Base-by-base conservation (phyloP, 2,888 invertebrate genomes). In the Drosophila neonasuta region DNA sequence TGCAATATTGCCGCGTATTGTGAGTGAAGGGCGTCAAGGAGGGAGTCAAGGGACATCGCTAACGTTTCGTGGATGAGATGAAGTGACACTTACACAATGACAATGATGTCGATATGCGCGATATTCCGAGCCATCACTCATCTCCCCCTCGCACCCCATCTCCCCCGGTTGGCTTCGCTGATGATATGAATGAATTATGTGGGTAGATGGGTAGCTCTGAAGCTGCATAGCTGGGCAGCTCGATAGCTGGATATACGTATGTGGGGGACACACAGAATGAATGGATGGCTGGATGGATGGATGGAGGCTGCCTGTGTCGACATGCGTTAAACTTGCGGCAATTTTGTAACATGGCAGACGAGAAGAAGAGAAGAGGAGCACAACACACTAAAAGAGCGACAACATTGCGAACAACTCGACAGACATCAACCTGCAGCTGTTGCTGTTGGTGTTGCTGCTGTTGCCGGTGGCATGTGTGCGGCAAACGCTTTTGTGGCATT, bases 171-270 rank as follows among this genome's bases (percentile, higher is more conserved):
- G 83, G 55, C 57, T 45, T 48, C 76, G 72, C 78, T 86, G 87
- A 80, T 79, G 88, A 84, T 88, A 88, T 89, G 89, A 88, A 89
- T 89, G 89, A 89, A 86, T 88, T 86, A 88, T 87, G 88, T 74
- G 87, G 63, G 61, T 61, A 57, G 54, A 46, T 49, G 70, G 45
- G 11, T 39, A 48, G 17, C 42, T 44, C 17, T 8, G 42, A 17
- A 17, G 30, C 30, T 11, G 34, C 34, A 34, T 36, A 36, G 11
- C 34, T 36, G 79, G 67, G 64, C 60, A 56, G 54, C 54, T 50
- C 69, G 45, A n/a, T 48, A 45, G 54, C 54, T 50, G 71, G 42
- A n/a, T 48, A 45, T 5, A 32, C 17, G 61, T 11, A 11, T 34
- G 13, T 15, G 49, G n/a, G n/a, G 36, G 15, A 41, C 24, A 24